Percentiles rank a stretch among this genome's conserved stretches.
These are phyloP conservation scores for Ptiloglossa arizonensis DNA, from an alignment of 1,140 invertebrate species.

Conservation along the genomic window DNA sequence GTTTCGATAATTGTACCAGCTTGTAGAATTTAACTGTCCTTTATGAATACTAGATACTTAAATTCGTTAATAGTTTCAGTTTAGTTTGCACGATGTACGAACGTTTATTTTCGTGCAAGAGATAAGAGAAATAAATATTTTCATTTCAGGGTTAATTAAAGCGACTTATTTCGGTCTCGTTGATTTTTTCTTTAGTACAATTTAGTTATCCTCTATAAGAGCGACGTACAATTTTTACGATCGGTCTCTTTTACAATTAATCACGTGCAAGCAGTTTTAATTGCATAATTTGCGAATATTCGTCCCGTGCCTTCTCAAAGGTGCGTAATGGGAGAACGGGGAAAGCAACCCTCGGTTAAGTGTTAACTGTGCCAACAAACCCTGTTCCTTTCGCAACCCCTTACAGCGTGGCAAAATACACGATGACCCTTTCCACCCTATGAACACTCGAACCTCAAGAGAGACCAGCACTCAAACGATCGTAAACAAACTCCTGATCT, in stretches of 20 bases:
- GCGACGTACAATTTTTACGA: too few relatives aligned
- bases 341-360: constrained; percentile 52
- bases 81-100: too few relatives aligned
- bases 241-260: not conserved
- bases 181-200: too few relatives aligned
- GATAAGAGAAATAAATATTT: too few relatives aligned
- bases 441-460: constrained; percentile 54
- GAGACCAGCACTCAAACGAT: constrained; percentile 42
- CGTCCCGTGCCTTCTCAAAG: not conserved
- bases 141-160: too few relatives aligned
- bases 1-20: too few relatives aligned
- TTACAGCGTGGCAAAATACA: constrained; percentile 41
- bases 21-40: too few relatives aligned
- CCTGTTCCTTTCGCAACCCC: constrained; percentile 54
- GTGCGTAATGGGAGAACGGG: constrained; percentile 38
- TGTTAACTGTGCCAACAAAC: constrained; percentile 67
- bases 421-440: constrained; percentile 64
- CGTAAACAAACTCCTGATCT: constrained; percentile 64
- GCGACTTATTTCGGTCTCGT: too few relatives aligned
- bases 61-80: too few relatives aligned
- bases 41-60: too few relatives aligned
- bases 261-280: not conserved
- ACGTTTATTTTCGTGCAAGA: too few relatives aligned
- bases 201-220: too few relatives aligned
- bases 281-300: constrained; percentile 42